Percentiles rank a stretch among this genome's conserved stretches.
phyloP scores from a whole-genome alignment of 2,797 vertebrate species.

The Garrulus glandarius region DNA sequence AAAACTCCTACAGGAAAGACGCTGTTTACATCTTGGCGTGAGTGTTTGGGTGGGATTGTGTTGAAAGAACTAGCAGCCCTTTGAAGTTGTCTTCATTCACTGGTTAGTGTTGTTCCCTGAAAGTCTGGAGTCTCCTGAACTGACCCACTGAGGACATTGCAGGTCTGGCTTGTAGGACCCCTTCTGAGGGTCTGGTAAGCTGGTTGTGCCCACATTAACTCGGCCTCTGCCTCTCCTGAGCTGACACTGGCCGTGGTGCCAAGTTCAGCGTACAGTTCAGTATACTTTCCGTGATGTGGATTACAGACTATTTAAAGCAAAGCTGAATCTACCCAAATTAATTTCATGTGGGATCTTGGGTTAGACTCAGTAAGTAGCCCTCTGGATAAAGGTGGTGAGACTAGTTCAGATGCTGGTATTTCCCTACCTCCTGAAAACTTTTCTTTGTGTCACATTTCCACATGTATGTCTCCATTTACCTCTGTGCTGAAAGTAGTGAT shows the following conservation, averaged over 20 bases:
- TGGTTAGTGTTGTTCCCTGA: not conserved
- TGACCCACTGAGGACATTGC: not conserved
- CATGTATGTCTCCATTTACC: not conserved
- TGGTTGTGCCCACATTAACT: not conserved
- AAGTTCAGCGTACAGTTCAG: not conserved
- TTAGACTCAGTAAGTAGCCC: conserved; percentile 8
- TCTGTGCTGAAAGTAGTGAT: conserved; percentile 3
- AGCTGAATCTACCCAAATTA: not conserved
- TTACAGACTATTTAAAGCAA: not conserved
- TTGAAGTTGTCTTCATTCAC: not conserved
- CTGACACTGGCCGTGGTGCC: conserved; percentile 28
- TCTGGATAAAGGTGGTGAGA: not conserved
- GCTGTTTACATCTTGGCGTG: not conserved
- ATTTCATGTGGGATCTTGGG: not conserved
- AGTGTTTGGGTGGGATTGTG: not conserved
- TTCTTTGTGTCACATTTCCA: not conserved
- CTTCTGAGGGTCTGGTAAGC: not conserved
- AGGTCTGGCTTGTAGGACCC: not conserved
- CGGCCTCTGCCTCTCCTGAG: not conserved
- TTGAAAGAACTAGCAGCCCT: not conserved
- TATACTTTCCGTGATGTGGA: not conserved
- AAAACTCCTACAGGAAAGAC: not conserved
- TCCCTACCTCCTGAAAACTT: not conserved
- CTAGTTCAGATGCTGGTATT: not conserved
- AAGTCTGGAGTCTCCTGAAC: not conserved